Base-by-base conservation (phyloP, 1,140 invertebrate species). In the Bombus picipes region DNA sequence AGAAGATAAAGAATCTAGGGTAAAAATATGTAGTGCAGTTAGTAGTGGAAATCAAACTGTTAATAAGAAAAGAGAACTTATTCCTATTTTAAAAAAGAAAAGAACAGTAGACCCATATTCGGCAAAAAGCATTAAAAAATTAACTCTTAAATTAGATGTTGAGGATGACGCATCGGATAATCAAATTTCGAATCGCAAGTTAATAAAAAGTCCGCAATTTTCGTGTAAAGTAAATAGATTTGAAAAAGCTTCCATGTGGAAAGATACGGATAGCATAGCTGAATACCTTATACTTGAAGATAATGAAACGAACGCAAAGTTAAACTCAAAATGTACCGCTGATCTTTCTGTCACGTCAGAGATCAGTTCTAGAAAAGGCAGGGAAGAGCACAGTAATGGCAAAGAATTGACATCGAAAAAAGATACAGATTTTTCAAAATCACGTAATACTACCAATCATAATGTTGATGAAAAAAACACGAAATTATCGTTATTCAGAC, bases 221-320 rank as follows among this genome's bases (percentile, higher is more conserved):
- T 89, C 89, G 47, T 91, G 92, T 73, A 84, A 79, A 79, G 81
- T 91, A 53, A 92, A 92, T 76, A 87, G 84, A 53, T 88, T 75
- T 8, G 92, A 94, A 66, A 80, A 68, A 68, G 22, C 15, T 37
- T 78, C 73, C 22, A 2, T 43, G 0, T 90, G 53, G 87, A 90
- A 87, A 75, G 93, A 95, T 79, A 92, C 88, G 18, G 93, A 93
- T 62, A 91, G 91, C 28, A 76, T 94, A 18, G 93, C 91, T 18
- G 94, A 95, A 32, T 94, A 94, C 91, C 88, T 94, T 70, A 93
- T 94, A 73, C 86, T 94, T 2, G 93, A 94, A 6, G 93, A 94
- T 74, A 83, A 75, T 41, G 74, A 81, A 70, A 47, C 32, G 74
- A 82, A n/a, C 70, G 66, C 43, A 65, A 81, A 81, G 1, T 62